A percentile compares a stretch with the other conserved stretches of the same genome.
Conservation (phyloP, 2,888 invertebrate species). For the Pammene fasciana region DNA sequence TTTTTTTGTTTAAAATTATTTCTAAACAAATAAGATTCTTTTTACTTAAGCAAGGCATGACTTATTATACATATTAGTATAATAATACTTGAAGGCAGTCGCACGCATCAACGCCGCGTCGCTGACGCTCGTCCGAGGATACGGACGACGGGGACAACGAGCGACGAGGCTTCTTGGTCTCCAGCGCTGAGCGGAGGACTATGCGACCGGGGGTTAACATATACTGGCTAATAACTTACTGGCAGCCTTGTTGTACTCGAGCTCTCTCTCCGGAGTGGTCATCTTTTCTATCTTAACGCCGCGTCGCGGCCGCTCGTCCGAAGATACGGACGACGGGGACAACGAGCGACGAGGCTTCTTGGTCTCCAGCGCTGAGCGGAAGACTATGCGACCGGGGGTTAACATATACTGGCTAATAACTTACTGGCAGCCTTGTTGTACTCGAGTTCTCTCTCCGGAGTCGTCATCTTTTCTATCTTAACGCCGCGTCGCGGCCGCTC, state of each 20-base stretch:
- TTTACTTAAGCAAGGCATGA: too few species aligned
- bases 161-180: conserved; percentile 69
- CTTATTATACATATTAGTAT: too few species aligned
- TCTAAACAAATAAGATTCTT: too few species aligned
- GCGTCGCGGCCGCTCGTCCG: conserved; percentile 50
- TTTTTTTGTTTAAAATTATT: too few species aligned
- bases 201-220: too few species aligned
- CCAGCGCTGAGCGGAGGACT: conserved; percentile 74
- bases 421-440: conserved; percentile 60
- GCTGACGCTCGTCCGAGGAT: conserved; percentile 59
- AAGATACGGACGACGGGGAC: conserved; percentile 69
- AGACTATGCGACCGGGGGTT: conserved; percentile 78
- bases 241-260: conserved; percentile 65
- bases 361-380: conserved; percentile 74
- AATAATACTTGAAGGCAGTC: too few species aligned
- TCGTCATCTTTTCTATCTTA: conserved; percentile 64
- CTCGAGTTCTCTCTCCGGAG: conserved; percentile 68
- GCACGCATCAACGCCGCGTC: conserved; percentile 60
- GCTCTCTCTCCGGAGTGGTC: conserved; percentile 67
- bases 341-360: conserved; percentile 69
- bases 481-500: conserved; percentile 51
- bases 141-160: conserved; percentile 67
- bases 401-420: too few species aligned
- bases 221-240: background rate
- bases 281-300: conserved; percentile 65